Evolutionary conservation across 2,113 vertebrate species (phyloP), one percentile per base, ranked within the genome.

Genomic region (Rhodinocichla rosea): DNA sequence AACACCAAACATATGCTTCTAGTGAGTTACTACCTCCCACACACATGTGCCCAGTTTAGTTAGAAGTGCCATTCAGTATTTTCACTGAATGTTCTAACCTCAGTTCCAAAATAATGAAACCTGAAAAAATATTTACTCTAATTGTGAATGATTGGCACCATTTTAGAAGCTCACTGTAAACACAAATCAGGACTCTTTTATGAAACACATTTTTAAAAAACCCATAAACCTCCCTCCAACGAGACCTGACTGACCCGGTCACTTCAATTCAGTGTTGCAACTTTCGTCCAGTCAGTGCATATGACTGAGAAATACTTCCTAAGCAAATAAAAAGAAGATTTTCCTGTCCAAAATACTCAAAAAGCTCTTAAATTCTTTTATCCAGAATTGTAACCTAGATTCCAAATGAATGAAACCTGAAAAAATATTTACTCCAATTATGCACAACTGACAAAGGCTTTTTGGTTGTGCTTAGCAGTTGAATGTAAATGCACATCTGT

Each of bases 121-220:
- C 95, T 96, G 96, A 94, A 95, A 85, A 97, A 96, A 96, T 95
- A 97, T 96, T 97, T 80, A 80, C 55, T 90, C 71, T 83, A 39
- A 76, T 83, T 80, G 57, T 69, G 71, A 86, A 94, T 88, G 77
- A 95, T 42, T 90, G 70, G 88, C 79, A 69, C 14, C 1, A 0
- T 65, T 95, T 90, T 69, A 80, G 73, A 77, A 90, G 33, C 9
- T 76, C 70, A 45, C n/a, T 85, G 45, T 65, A 83, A 92, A 73
- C 30, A 26, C 42, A 79, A 79, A 79, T 95, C 65, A 79, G 14
- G 85, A 82, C 32, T 75, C 26, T 71, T 84, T 76, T 50, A 83
- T 79, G 84, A 91, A 85, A 45, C 69, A 80, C 78, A 50, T 64
- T 95, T 59, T 64, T 27, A 15, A 62, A 50, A 56, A 42, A 5